Evolutionary conservation across 2,888 invertebrate species (phyloP).

Genomic region (Yponomeuta sedellus): DNA sequence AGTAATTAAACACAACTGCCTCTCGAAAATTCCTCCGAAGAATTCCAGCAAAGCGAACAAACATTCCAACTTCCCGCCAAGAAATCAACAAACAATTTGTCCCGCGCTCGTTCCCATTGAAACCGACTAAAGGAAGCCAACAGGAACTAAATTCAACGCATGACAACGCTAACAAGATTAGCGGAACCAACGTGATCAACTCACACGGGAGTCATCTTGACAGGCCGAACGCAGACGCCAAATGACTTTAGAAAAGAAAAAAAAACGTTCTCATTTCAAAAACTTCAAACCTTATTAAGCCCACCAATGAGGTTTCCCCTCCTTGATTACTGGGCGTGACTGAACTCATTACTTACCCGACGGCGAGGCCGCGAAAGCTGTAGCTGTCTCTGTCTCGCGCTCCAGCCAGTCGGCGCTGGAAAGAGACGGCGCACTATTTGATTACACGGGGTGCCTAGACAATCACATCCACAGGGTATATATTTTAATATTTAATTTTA

Average conservation of each 20-base stretch:
- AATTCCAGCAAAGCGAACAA: neutral
- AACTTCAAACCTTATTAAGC: constrained; percentile 53
- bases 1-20: neutral
- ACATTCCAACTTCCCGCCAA: constrained; percentile 22
- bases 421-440: constrained; percentile 32
- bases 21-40: neutral
- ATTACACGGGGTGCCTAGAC: constrained; percentile 28
- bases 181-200: constrained; percentile 6
- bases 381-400: constrained; percentile 34
- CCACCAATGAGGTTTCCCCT: constrained; percentile 54
- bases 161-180: constrained; percentile 11
- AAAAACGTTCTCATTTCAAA: constrained; percentile 50
- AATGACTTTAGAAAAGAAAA: constrained; percentile 34
- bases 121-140: neutral
- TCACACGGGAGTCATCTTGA: constrained; percentile 6
- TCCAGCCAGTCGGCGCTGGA: constrained; percentile 20
- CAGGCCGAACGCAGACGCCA: constrained; percentile 35
- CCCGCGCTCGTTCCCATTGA: neutral
- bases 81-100: constrained; percentile 3
- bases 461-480: constrained; percentile 46
- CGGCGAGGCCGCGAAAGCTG: constrained; percentile 25
- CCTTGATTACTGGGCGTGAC: constrained; percentile 70
- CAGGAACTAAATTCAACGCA: constrained; percentile 3
- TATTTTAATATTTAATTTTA: constrained; percentile 68
- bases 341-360: constrained; percentile 59